Base-by-base conservation (phyloP, 2,888 invertebrate genomes). In the Chymomyza caudatula region DNA sequence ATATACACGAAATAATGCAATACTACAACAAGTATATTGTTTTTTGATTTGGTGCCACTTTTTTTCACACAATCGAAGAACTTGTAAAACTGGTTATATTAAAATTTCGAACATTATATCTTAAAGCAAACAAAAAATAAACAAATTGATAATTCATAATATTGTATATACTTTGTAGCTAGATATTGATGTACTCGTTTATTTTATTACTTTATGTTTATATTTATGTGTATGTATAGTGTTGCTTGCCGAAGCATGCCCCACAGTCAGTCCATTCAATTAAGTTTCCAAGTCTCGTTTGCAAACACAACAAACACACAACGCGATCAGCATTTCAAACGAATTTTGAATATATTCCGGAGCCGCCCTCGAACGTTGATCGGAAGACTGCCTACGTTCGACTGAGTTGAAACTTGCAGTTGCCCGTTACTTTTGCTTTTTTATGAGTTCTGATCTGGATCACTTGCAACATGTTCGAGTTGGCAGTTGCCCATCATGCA, bases 391-490 rank as follows among this genome's bases (percentile, higher is more conserved):
- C 2, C 11, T 4, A 52, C 55, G 61, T 68, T 66, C 52, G 52
- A 65, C 63, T 69, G 63, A 57, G 55, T 56, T 59, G 25, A 62
- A 57, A 69, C 69, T 60, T 60, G 60, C 66, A 74, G 77, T 76
- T 80, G 67, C 68, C 15, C 15, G 15, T 67, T 67, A 55, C 56
- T 67, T 64, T 66, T 66, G 52, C 57, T 15, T 62, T 58, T 20
- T 15, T 20, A 1, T 51, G 22, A 1, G 51, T 3, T 6, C 29
- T 3, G 4, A 6, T 58, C 52, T 51, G 47, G 44, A 60, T 68
- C 64, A 29, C 54, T 52, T 4, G 54, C 52, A 72, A 81, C 85
- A 81, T 56, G 78, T 78, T 73, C 53, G 78, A 72, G 58, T 62
- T 55, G 57, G 51, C 44, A 13, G 2, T 17, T 44, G n/a, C n/a